Base-by-base conservation (phyloP, 1,140 invertebrate genomes). In the Drosophila pachea region DNA sequence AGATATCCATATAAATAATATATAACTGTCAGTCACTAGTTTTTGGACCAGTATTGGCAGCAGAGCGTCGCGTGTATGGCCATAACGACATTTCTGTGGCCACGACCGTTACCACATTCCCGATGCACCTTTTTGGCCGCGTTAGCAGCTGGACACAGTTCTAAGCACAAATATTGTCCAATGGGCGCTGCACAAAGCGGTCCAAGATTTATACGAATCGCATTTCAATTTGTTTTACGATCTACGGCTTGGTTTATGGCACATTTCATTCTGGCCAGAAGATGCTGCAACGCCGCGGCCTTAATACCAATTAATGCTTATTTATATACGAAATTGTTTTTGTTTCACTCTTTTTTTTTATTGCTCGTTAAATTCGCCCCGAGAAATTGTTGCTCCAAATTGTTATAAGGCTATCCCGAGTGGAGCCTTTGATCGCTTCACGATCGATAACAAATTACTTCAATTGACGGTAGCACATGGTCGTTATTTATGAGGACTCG, bases 91-190 rank as follows among this genome's bases (percentile, higher is more conserved):
- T 76, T 76, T 47, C 72, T 79, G 74, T 75, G 72, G 72, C 56
- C 55, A 33, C 74, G 60, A 83, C 78, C 76, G 78, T 83, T 83
- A 84, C 75, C 62, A 66, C 78, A 83, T 83, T 83, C 78, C 73
- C 79, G 76, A 68, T 61, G 73, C 78, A 67, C 76, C 79, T 78
- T 67, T 22, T 35, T 32, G 58, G 75, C 61, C 72, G 64, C 59
- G 65, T 68, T 61, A 53, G 49, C 31, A 64, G 40, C 16, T 14
- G 16, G 35, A 47, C 67, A 75, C 75, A 63, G 68, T 73, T 73
- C 62, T 61, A 45, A 63, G 43, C 75, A 78, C 62, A 60, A 78
- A 78, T 78, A 69, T 78, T 74, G 62, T 71, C 63, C 67, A 82
- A 69, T 74, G 55, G 49, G n/a, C 32, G 42, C 65, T 53, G 14